Base-by-base conservation (phyloP, 2,888 invertebrate genomes). In the Diloba caeruleocephala region DNA sequence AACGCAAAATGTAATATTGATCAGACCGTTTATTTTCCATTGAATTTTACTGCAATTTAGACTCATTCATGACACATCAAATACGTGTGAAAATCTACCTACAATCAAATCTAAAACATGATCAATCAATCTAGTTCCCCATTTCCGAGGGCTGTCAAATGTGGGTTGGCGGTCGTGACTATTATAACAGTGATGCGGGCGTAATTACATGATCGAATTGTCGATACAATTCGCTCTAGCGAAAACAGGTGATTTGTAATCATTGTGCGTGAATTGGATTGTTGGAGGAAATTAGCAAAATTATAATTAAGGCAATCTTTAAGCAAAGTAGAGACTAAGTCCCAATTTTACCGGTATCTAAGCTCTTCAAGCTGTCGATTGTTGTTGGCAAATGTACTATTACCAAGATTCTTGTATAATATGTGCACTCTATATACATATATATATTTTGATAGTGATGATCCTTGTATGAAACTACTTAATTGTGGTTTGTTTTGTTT, bases 51-150 rank as follows among this genome's bases (percentile, higher is more conserved):
- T 61, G 33, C 42, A 61, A 10, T 46, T 63, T 41, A 19, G 36
- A 39, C 46, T 39, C 25, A 7, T 5, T 21, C 46, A 48, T 51
- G 32, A 57, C 39, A 29, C 21, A 62, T 34, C 51, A 53, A 15
- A 12, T 41, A 26, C 19, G 10, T 38, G 14, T 14, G 10, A 51
- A 58, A 48, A 61, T 39, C 38, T 29, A 10, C 43, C 38, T 29
- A 10, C 33, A 61, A 39, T 28, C 39, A 28, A 39, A 60, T 36
- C 55, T 61, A 61, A 43, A 60, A 54, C 14, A 43, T 37, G 41
- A 62, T 62, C 52, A 46, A 62, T 62, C 63, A 57, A 42, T 63
- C 48, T 44, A 55, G 61, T 61, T 37, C 23, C 8, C 17, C 37
- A 12, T 19, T 62, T 37, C 25, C 26, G 42, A 43, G 56, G 15